phyloP scores from a whole-genome alignment of 92 coral and sea anemone genomes.

The Anthopleura xanthogrammica region DNA sequence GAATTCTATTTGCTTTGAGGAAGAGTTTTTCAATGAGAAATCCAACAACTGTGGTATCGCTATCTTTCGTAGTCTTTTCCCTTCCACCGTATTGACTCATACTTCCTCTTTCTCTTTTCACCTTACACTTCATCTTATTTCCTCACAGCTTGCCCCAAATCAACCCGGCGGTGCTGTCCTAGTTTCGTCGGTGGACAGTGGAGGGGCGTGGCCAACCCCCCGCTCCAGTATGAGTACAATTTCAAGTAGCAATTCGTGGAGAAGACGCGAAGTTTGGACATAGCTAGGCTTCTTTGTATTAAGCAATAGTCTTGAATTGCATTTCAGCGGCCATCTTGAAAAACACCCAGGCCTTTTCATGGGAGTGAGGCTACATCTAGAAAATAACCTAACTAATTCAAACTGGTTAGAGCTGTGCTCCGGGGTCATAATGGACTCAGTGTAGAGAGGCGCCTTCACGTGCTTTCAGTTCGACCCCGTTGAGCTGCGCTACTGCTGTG shows the following conservation, averaged over 20 bases:
- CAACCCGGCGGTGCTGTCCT: constrained; percentile 19
- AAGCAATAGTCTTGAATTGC: background rate
- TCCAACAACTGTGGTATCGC: background rate
- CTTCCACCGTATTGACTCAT: background rate
- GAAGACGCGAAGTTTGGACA: constrained; percentile 25
- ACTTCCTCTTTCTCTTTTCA: background rate
- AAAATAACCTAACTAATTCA: background rate
- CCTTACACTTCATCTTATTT: constrained; percentile 25
- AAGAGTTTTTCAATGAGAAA: background rate
- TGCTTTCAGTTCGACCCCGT: too few species aligned
- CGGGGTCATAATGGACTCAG: too few species aligned
- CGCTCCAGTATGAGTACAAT: constrained; percentile 38
- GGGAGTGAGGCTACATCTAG: background rate
- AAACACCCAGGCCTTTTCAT: background rate
- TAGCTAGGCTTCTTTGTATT: background rate
- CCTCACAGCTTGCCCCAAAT: constrained; percentile 18
- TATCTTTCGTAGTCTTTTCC: background rate
- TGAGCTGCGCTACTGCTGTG: too few species aligned
- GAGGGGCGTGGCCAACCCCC: constrained; percentile 30
- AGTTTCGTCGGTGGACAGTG: constrained; percentile 29
- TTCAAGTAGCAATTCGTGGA: constrained; percentile 33
- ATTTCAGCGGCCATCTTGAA: background rate
- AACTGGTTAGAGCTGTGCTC: too few species aligned
- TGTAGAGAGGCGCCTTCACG: too few species aligned
- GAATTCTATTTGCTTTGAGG: background rate